These are phyloP conservation scores for Dinoponera quadriceps DNA, from an alignment of 1,140 invertebrate genomes.

Conservation along the genomic window DNA sequence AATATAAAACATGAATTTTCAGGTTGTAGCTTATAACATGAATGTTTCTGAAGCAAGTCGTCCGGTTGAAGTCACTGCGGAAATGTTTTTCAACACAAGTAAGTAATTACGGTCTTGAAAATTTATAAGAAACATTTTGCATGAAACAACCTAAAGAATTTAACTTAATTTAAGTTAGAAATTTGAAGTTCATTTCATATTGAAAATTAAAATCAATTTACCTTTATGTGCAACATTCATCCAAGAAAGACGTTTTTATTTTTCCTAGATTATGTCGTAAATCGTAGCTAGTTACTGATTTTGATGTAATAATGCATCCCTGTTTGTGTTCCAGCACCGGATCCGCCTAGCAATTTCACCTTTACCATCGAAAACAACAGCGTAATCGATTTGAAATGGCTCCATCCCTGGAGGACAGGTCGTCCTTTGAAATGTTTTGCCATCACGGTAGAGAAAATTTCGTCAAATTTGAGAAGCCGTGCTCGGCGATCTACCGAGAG, in stretches of 20 bases:
- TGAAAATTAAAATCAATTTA: no score
- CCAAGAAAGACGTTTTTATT: no score
- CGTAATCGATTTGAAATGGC: constrained; percentile 60
- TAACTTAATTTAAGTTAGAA: no score
- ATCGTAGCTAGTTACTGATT: no score
- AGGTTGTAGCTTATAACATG: constrained; percentile 64
- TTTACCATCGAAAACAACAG: constrained; percentile 16
- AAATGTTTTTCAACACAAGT: constrained; percentile 10
- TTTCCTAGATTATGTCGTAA: no score
- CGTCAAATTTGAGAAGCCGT: constrained; percentile 39
- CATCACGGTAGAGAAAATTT: constrained; percentile 18
- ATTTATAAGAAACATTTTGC: not conserved
- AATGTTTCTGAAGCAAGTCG: constrained; percentile 38
- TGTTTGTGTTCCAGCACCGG: constrained; percentile 27
- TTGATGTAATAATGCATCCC: no score
- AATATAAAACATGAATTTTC: not conserved
- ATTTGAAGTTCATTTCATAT: no score
- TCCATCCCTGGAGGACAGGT: constrained; percentile 67
- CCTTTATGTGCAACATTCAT: no score
- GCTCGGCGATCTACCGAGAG: not conserved
- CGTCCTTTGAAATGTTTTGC: constrained; percentile 46
- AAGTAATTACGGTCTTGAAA: not conserved
- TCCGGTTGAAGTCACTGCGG: not conserved
- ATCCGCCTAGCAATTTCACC: constrained; percentile 35
- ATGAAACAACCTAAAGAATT: no score